Conservation (phyloP, 2,888 invertebrate species). For the Drosophila fulvimacula region DNA sequence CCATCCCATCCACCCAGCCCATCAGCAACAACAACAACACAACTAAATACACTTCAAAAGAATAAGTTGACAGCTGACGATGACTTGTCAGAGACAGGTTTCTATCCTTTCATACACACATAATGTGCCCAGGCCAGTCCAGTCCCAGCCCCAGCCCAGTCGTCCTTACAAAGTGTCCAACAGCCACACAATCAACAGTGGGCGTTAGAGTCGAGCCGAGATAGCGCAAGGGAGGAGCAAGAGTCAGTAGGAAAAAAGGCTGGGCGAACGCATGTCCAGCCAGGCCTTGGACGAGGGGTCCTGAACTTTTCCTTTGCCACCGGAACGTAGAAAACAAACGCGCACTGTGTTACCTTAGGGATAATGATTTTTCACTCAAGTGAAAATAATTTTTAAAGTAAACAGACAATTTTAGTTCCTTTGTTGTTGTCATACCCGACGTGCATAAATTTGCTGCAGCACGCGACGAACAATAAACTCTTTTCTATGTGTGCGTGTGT, state of each 20-base stretch:
- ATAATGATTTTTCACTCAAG: conserved; percentile 83
- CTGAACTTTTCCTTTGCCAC: conserved; percentile 59
- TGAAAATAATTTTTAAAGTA: conserved; percentile 81
- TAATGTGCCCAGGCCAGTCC: conserved; percentile 53
- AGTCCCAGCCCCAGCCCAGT: conserved; percentile 21
- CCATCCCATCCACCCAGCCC: conserved; percentile 29
- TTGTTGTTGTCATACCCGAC: conserved; percentile 47
- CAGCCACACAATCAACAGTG: conserved; percentile 50
- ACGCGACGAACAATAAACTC: conserved; percentile 44
- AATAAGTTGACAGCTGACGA: conserved; percentile 84
- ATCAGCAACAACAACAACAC: conserved; percentile 54
- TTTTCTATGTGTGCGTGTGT: background rate
- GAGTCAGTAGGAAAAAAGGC: conserved; percentile 16
- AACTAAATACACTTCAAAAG: conserved; percentile 83
- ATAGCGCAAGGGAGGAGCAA: background rate
- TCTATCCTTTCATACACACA: conserved; percentile 81
- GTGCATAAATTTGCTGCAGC: conserved; percentile 75
- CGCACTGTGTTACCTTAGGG: conserved; percentile 71
- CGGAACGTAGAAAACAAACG: conserved; percentile 30
- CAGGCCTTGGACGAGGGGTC: conserved; percentile 36
- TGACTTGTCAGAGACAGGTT: conserved; percentile 83
- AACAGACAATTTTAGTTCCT: conserved; percentile 66
- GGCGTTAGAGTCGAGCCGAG: conserved; percentile 8
- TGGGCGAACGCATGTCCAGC: conserved; percentile 62
- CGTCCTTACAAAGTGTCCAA: conserved; percentile 40